A percentile compares a stretch with the other conserved stretches of the same genome.
These are phyloP conservation scores for Marmota monax DNA, from an alignment of 2,113 vertebrate species.

Conservation along the genomic window DNA sequence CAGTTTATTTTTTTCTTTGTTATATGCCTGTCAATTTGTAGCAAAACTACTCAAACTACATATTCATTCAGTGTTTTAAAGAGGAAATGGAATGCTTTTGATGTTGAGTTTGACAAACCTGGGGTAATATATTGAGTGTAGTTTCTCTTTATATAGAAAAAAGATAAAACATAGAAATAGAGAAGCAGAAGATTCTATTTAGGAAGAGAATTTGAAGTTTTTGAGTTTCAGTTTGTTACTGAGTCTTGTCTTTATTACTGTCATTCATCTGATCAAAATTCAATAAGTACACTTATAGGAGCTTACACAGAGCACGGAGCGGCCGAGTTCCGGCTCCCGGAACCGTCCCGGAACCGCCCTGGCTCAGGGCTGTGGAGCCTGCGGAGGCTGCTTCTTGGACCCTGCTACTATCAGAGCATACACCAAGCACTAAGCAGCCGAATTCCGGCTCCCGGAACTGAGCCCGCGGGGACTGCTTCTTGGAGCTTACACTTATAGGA, in stretches of 20 bases:
- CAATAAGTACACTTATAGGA: too few relatives aligned
- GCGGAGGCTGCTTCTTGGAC: too few relatives aligned
- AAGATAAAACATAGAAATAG: slow-evolving; percentile 35
- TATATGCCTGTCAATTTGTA: neutral
- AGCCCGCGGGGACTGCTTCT: too few relatives aligned
- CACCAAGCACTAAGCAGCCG: too few relatives aligned
- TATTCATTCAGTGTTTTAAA: neutral
- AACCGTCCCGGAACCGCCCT: too few relatives aligned
- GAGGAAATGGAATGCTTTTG: neutral
- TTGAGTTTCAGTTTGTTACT: neutral
- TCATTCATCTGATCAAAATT: neutral
- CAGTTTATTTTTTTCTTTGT: neutral
- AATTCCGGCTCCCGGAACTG: too few relatives aligned
- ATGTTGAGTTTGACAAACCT: neutral
- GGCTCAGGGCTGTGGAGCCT: too few relatives aligned
- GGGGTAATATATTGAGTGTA: neutral
- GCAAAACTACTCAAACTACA: neutral
- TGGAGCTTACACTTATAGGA: too few relatives aligned
- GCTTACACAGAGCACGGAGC: too few relatives aligned
- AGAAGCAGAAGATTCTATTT: neutral
- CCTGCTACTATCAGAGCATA: too few relatives aligned
- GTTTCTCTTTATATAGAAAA: neutral
- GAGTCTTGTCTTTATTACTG: neutral
- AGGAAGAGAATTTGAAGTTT: neutral
- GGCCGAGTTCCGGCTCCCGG: too few relatives aligned